Percentiles rank a stretch among this genome's conserved stretches.
These are phyloP conservation scores for Thaleichthys pacificus DNA, from an alignment of 2,797 vertebrate genomes.

Conservation along the genomic window DNA sequence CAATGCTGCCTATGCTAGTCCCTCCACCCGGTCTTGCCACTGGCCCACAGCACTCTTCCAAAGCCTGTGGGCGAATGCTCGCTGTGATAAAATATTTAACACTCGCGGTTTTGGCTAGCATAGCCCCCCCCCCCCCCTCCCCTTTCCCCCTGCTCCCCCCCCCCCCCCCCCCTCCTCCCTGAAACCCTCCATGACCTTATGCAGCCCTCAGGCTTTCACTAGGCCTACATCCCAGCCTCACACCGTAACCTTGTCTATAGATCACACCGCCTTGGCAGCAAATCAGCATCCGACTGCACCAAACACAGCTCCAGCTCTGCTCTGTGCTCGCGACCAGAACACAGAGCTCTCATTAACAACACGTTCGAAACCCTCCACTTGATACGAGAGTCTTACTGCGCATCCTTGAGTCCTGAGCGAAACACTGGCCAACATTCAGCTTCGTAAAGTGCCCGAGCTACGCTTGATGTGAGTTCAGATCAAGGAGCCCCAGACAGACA, in stretches of 20 bases:
- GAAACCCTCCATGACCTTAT: not conserved
- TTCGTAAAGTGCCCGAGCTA: no score
- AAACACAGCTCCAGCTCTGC: not conserved
- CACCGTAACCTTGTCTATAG: no score
- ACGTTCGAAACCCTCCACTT: no score
- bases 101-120: slow-evolving; percentile 36
- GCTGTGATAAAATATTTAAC: slow-evolving; percentile 65
- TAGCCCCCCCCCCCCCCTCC: slow-evolving; percentile 7
- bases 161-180: not conserved
- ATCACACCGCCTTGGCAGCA: not conserved
- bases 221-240: slow-evolving; percentile 9
- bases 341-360: no score
- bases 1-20: not conserved
- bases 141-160: not conserved
- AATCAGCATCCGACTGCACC: not conserved
- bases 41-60: slow-evolving; percentile 15
- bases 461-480: no score
- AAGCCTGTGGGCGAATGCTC: slow-evolving; percentile 59
- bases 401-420: no score
- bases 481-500: no score
- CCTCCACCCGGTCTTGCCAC: slow-evolving; percentile 24
- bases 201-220: not conserved
- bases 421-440: no score
- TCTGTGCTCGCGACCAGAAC: no score
- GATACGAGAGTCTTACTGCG: no score